A percentile compares a stretch with the other conserved stretches of the same genome.
phyloP scores from a whole-genome alignment of 2,113 vertebrate genomes.

The Indri indri region DNA sequence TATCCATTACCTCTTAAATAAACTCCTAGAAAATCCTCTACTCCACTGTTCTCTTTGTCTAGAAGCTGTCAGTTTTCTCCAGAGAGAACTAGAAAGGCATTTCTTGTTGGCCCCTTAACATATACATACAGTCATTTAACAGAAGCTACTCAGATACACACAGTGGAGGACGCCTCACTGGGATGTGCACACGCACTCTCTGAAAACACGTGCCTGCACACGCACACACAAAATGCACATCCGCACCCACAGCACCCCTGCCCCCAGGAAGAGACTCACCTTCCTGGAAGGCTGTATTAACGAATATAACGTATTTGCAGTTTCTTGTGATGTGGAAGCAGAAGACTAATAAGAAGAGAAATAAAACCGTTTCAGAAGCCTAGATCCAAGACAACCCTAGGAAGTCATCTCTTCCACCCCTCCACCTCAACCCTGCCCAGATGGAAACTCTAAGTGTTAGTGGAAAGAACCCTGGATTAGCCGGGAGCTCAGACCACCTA shows the following conservation, averaged over 20 bases:
- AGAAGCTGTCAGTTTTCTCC: neutral
- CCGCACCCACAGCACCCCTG: neutral
- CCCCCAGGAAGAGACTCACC: constrained; percentile 32
- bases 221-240: neutral
- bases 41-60: neutral
- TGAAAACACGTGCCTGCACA: neutral
- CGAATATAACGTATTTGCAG: neutral
- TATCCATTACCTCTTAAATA: neutral
- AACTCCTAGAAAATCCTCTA: neutral
- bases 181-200: neutral
- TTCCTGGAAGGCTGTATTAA: neutral
- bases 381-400: neutral
- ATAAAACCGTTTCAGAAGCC: neutral
- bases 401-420: neutral
- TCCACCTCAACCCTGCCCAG: neutral
- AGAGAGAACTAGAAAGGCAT: neutral
- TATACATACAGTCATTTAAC: neutral
- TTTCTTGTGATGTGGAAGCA: neutral
- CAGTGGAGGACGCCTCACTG: neutral
- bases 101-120: neutral
- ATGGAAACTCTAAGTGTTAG: neutral
- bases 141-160: neutral
- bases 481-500: too few relatives aligned
- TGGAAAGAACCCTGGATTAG: neutral
- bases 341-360: constrained; percentile 29